A percentile compares a stretch with the other conserved stretches of the same genome.
phyloP scores from a whole-genome alignment of 2,888 invertebrate genomes.

The Lepetodrilus schrolli region DNA sequence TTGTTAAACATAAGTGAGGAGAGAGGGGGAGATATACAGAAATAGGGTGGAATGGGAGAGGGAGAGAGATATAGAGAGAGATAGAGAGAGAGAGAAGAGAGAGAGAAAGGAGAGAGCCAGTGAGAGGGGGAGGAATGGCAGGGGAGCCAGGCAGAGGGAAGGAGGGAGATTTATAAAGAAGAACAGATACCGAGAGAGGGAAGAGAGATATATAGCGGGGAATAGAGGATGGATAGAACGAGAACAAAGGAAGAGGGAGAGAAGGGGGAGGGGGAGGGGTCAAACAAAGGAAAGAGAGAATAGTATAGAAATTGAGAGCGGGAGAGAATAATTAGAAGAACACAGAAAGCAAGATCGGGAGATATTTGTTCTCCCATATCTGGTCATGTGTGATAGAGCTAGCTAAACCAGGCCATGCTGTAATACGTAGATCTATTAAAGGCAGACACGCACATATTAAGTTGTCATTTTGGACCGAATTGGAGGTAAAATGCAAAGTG shows the following conservation, averaged over 20 bases:
- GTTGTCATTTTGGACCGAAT: no score
- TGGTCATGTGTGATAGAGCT: no score
- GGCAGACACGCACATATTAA: no score
- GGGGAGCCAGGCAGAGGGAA: not conserved
- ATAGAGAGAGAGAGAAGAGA: not conserved
- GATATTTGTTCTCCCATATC: no score
- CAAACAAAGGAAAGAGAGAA: not conserved
- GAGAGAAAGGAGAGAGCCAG: not conserved
- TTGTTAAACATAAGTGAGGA: conserved; percentile 23
- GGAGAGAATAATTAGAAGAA: no score
- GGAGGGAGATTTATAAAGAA: no score
- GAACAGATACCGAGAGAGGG: no score
- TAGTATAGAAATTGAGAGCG: not conserved
- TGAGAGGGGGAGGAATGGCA: not conserved
- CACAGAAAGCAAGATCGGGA: no score
- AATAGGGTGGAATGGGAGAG: conserved; percentile 28
- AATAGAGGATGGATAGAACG: not conserved
- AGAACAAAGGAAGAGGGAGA: not conserved
- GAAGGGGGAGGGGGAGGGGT: not conserved
- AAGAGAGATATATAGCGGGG: not conserved
- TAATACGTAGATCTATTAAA: no score
- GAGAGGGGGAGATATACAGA: conserved; percentile 34
- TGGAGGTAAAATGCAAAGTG: no score
- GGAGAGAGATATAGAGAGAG: no score
- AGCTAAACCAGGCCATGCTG: no score